Evolutionary conservation across 2,797 vertebrate genomes (phyloP).

Genomic region (Chaunax sp.): DNA sequence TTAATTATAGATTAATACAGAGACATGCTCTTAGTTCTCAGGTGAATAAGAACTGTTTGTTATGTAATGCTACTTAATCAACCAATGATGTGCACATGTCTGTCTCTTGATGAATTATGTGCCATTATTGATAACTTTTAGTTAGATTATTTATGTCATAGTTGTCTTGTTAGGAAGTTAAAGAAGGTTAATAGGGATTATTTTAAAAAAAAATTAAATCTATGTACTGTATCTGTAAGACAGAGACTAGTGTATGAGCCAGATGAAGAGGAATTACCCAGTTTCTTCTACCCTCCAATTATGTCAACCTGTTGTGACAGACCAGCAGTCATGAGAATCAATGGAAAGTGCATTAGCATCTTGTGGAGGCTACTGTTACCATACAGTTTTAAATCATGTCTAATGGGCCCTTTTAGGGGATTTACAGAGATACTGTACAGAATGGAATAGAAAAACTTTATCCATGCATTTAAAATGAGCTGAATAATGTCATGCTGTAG

Average conservation of each 20-base stretch:
- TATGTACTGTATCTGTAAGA: not conserved
- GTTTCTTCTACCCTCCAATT: conserved; percentile 21
- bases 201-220: not conserved
- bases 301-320: conserved; percentile 38
- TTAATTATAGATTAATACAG: conserved; percentile 78
- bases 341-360: conserved; percentile 43
- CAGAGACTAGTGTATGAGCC: not conserved
- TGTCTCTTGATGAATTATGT: not conserved
- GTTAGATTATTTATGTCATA: not conserved
- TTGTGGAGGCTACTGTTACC: conserved; percentile 28
- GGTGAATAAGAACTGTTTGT: conserved; percentile 42
- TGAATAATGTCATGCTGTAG: not conserved
- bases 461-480: not conserved
- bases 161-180: not conserved
- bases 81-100: conserved; percentile 2
- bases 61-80: conserved; percentile 44
- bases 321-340: conserved; percentile 38
- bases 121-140: not conserved
- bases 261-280: not conserved
- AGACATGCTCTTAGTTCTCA: conserved; percentile 42
- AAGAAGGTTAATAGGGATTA: not conserved
- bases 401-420: not conserved
- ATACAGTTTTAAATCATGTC: not conserved
- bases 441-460: not conserved
- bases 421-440: conserved; percentile 5